phyloP scores from a whole-genome alignment of 2,113 vertebrate genomes.

The Mionectes macconnelli region DNA sequence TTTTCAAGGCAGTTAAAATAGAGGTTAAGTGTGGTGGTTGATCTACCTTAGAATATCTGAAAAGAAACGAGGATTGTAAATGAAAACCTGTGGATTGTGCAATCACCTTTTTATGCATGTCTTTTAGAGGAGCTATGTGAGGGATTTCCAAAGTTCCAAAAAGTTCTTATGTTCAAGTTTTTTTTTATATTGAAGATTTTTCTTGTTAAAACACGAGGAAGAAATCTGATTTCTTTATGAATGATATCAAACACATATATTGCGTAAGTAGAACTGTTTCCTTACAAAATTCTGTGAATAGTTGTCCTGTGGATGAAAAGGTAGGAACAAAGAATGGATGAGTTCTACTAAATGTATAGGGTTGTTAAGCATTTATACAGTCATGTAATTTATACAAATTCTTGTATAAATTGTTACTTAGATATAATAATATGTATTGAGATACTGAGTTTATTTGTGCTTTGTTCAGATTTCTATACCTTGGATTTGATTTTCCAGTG shows the following conservation, averaged over 20 bases:
- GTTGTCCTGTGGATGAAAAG: background rate
- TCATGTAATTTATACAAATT: no score
- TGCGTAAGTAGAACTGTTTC: background rate
- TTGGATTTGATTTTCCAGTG: background rate
- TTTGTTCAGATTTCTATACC: background rate
- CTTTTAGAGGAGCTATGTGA: background rate
- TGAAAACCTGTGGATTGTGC: background rate
- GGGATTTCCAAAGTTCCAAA: background rate
- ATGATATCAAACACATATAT: background rate
- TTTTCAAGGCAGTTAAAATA: background rate
- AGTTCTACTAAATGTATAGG: background rate
- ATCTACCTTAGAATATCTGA: background rate
- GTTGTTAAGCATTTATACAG: no score
- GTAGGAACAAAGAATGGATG: background rate
- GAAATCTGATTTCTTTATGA: background rate
- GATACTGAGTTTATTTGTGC: background rate
- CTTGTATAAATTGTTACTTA: background rate
- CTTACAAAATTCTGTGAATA: background rate
- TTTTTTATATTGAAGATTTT: background rate
- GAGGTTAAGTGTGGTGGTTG: background rate
- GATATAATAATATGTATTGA: background rate
- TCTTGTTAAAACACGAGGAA: background rate
- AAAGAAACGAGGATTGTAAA: background rate
- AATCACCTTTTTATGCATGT: background rate
- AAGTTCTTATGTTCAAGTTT: background rate